Conservation (phyloP, 2,888 invertebrate species). For the Chymomyza caudatula region DNA sequence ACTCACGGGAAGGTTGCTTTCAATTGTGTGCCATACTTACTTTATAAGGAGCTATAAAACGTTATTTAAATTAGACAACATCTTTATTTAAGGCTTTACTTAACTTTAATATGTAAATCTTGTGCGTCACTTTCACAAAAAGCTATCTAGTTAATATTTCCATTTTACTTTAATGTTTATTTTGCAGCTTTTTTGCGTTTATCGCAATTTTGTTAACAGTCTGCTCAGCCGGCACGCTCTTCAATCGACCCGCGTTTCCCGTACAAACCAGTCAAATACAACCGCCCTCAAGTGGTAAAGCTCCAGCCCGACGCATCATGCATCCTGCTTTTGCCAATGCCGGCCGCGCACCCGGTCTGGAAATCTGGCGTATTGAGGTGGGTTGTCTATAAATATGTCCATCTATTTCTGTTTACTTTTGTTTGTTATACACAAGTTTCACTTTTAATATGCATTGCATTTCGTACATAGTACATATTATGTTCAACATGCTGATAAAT, state of each 20-base stretch:
- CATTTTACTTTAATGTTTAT: constrained; percentile 17
- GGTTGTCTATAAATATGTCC: constrained; percentile 52
- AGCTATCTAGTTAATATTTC: constrained; percentile 4
- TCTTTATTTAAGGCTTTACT: too few species aligned
- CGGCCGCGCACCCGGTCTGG: constrained; percentile 84
- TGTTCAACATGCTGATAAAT: not conserved
- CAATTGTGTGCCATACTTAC: not conserved
- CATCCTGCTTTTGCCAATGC: constrained; percentile 85
- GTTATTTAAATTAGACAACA: too few species aligned
- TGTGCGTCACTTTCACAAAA: too few species aligned
- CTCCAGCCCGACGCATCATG: constrained; percentile 74
- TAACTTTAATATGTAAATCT: too few species aligned
- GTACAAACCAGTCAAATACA: constrained; percentile 65
- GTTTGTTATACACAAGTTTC: constrained; percentile 4
- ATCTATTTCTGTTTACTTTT: not conserved
- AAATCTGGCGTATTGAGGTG: constrained; percentile 91
- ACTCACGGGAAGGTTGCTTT: constrained; percentile 32
- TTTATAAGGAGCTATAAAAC: not conserved
- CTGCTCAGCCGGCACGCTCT: constrained; percentile 73
- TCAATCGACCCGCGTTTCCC: constrained; percentile 72
- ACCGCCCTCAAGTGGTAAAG: constrained; percentile 59
- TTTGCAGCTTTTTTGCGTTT: constrained; percentile 61
- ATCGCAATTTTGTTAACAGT: constrained; percentile 59
- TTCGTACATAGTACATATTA: constrained; percentile 50
- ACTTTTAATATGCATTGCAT: constrained; percentile 16